Conservation (phyloP, 2,113 vertebrate genomes). For the Myotis brandtii region DNA sequence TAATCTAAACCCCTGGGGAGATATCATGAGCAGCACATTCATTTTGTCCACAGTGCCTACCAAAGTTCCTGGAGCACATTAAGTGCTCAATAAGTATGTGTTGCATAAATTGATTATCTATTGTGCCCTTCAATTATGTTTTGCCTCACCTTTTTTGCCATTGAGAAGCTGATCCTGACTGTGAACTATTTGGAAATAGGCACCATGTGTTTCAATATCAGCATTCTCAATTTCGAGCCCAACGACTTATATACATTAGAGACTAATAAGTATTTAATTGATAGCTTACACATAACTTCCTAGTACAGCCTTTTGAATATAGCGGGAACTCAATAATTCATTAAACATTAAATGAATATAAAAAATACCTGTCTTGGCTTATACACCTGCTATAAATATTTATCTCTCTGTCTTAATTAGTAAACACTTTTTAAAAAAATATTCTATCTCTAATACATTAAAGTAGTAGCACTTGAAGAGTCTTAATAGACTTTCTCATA, state of each 20-base stretch:
- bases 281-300: background rate
- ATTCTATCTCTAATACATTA: background rate
- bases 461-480: background rate
- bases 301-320: background rate
- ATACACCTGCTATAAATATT: conserved; percentile 5
- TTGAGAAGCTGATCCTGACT: background rate
- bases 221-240: background rate
- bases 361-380: conserved; percentile 55
- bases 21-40: background rate
- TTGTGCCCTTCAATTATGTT: background rate
- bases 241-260: background rate
- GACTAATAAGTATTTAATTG: conserved; percentile 29
- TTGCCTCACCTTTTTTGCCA: background rate
- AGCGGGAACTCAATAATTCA: background rate
- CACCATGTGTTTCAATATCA: background rate
- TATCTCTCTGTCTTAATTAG: background rate
- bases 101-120: background rate
- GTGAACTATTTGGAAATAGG: background rate
- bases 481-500: background rate
- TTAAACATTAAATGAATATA: background rate
- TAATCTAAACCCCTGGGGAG: no score
- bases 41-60: background rate
- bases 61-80: background rate
- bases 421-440: background rate
- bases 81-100: background rate